Evolutionary conservation across 2,888 invertebrate species (phyloP), one percentile per base, ranked within the genome.

Genomic region (Drosophila fulvimacula): DNA sequence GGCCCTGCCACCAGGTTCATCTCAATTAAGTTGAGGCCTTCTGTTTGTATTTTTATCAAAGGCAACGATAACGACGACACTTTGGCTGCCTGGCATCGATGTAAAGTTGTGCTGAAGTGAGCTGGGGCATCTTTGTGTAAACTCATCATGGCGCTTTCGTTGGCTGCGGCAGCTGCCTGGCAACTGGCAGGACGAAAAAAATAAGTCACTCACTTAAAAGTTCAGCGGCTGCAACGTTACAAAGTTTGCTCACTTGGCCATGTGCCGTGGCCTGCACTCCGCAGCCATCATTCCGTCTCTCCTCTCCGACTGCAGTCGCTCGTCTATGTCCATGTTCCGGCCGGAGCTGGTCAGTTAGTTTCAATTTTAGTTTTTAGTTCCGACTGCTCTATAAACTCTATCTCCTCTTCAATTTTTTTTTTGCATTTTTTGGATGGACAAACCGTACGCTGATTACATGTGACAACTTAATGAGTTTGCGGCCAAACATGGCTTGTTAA

Each of bases 131-230:
- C 69, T 63, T 39, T 39, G 51, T 65, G 51, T 15, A 69, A 75
- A 75, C 70, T 76, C 70, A 80, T 55, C 83, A 85, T 52, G 71
- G 44, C 44, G 7, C 53, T 32, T 3, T 44, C 66, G 69, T 68
- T 80, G 30, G 30, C 30, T 30, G 68, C 32, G 15, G 52, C 52
- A 24, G 76, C 63, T 69, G 74, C 52, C 72, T 53, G 72, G 59
- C 52, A 71, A 55, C 69, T 60, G 59, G 62, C 65, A 71, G 51
- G 42, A 62, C 46, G 63, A 79, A 85, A 87, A 85, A 85, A 88
- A 84, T 79, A 85, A 85, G 89, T 85, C 89, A 89, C 88, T 85
- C 85, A 85, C 88, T 85, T 85, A 85, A 89, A 85, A 85, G 89
- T 85, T 85, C 68, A 67, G 84, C 69, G 69, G 41, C 70, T 67